Percentiles rank a stretch among this genome's conserved stretches.
Conservation (phyloP, 2,797 vertebrate species). For the Xenops minutus region DNA sequence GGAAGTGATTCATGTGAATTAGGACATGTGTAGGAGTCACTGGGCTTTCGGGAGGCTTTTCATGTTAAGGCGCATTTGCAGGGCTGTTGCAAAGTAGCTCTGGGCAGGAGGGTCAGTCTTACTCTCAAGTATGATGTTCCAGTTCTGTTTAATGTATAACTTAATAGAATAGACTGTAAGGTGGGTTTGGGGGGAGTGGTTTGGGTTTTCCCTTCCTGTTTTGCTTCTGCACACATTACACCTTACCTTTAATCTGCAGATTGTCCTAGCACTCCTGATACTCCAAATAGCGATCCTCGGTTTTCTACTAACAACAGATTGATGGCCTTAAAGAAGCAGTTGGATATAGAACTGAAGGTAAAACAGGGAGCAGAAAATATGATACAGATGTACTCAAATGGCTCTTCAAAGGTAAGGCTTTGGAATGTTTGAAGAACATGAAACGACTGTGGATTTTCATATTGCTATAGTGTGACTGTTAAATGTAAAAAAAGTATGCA, state of each 20-base stretch:
- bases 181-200: fast-evolving
- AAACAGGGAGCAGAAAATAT: conserved; percentile 98
- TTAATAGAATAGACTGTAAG: background rate
- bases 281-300: conserved; percentile 89
- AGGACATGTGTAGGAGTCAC: conserved; percentile 23
- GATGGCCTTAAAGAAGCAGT: conserved; percentile 91
- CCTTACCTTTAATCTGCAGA: conserved; percentile 77
- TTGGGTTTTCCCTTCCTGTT: background rate
- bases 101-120: background rate
- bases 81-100: conserved; percentile 12
- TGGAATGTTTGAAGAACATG: background rate
- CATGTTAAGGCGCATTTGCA: conserved; percentile 43
- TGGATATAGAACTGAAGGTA: conserved; percentile 97
- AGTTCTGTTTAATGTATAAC: conserved; percentile 9
- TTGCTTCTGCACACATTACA: background rate
- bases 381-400: conserved; percentile 98
- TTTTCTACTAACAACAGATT: conserved; percentile 87
- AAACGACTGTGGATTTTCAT: background rate
- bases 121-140: background rate
- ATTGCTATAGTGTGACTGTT: background rate
- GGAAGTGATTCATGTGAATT: conserved; percentile 33
- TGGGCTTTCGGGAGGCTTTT: conserved; percentile 8
- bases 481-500: background rate
- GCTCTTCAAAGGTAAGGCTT: conserved; percentile 89
- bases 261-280: conserved; percentile 92